Conservation (phyloP, 2,113 vertebrate species). For the Protobothrops mucrosquamatus region DNA sequence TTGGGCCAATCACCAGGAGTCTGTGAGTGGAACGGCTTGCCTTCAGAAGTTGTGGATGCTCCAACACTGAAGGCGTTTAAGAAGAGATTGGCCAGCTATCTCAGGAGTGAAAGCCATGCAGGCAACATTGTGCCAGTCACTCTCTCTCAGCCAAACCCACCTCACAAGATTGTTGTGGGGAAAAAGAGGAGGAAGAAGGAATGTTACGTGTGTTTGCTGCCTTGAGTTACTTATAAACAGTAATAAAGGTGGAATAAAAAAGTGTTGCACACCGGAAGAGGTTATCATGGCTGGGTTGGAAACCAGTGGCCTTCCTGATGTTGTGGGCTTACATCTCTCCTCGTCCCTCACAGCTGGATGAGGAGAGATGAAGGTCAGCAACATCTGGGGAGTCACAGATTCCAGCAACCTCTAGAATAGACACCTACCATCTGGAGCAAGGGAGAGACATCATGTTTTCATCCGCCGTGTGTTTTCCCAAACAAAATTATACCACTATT, state of each 20-base stretch:
- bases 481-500: too few species aligned
- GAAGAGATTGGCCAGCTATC: background rate
- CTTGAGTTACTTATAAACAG: too few species aligned
- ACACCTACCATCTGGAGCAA: background rate
- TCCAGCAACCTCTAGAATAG: background rate
- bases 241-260: background rate
- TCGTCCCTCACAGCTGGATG: background rate
- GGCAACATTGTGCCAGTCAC: background rate
- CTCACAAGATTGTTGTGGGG: too few species aligned
- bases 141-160: background rate
- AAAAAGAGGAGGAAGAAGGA: too few species aligned
- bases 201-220: too few species aligned
- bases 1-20: too few species aligned
- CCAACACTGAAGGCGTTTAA: too few species aligned
- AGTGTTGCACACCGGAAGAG: background rate
- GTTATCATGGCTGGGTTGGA: background rate
- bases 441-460: background rate
- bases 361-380: background rate
- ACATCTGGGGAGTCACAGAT: background rate
- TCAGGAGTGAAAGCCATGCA: background rate
- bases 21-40: too few species aligned
- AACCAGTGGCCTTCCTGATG: background rate
- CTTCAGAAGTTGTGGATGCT: too few species aligned
- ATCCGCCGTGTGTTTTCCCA: background rate
- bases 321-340: background rate